These are phyloP conservation scores for Podotricha telesiphe DNA, from an alignment of 2,888 invertebrate species.

Conservation along the genomic window DNA sequence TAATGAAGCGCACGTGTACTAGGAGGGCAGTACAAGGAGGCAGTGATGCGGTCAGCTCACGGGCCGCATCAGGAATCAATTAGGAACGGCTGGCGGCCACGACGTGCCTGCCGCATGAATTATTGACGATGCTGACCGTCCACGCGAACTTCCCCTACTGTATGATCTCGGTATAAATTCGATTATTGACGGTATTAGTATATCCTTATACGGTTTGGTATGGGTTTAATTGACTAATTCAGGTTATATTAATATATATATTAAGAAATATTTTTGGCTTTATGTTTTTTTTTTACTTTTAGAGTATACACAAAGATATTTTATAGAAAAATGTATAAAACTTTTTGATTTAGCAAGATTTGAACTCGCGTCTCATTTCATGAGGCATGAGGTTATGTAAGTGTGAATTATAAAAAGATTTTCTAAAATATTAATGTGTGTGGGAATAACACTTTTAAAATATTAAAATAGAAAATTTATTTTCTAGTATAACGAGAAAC, in stretches of 20 bases:
- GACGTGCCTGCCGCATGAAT: slow-evolving; percentile 80
- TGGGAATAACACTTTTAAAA: no score
- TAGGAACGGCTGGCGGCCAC: slow-evolving; percentile 78
- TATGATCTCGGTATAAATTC: slow-evolving; percentile 58
- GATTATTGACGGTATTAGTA: slow-evolving; percentile 46
- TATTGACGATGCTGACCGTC: slow-evolving; percentile 73
- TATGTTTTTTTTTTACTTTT: neutral
- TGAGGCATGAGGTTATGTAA: no score
- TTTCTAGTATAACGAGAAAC: neutral
- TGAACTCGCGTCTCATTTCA: no score
- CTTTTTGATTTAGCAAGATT: no score
- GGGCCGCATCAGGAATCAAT: slow-evolving; percentile 82
- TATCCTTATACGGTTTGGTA: slow-evolving; percentile 4
- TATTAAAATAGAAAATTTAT: neutral
- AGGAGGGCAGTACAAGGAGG: slow-evolving; percentile 74
- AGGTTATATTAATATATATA: neutral
- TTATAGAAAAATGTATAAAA: no score
- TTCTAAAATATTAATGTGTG: no score
- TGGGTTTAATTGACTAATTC: slow-evolving; percentile 10
- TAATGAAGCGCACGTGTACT: slow-evolving; percentile 77
- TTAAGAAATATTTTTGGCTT: neutral
- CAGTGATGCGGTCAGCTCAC: slow-evolving; percentile 79
- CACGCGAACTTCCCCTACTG: slow-evolving; percentile 57
- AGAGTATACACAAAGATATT: neutral
- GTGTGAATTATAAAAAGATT: no score